Evolutionary conservation across 2,888 invertebrate genomes (phyloP).

Genomic region (Amblyjoppa fuscipennis): DNA sequence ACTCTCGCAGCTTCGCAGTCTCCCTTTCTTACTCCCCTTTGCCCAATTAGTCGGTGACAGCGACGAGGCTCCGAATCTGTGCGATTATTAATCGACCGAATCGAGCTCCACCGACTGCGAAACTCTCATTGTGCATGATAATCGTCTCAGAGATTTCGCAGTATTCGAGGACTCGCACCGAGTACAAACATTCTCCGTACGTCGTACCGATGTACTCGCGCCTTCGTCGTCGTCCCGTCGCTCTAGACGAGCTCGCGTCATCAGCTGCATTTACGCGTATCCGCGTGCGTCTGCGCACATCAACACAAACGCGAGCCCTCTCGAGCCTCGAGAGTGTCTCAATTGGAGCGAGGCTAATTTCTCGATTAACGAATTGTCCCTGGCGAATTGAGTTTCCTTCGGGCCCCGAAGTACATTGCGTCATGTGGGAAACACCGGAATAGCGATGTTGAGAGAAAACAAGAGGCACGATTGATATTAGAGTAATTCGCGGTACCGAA

Average conservation of each 20-base stretch:
- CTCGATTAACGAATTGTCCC: constrained; percentile 63
- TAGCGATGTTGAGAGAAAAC: constrained; percentile 2
- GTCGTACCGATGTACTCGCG: constrained; percentile 19
- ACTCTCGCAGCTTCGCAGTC: constrained; percentile 19
- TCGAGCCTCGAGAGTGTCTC: constrained; percentile 40
- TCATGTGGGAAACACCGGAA: constrained; percentile 45
- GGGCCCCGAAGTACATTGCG: constrained; percentile 19
- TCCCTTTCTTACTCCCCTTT: constrained; percentile 28
- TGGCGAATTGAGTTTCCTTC: constrained; percentile 42
- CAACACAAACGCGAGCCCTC: background rate
- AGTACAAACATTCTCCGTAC: background rate
- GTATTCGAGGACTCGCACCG: constrained; percentile 17
- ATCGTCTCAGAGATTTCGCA: constrained; percentile 50
- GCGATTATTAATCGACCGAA: constrained; percentile 63
- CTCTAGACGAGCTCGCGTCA: constrained; percentile 11
- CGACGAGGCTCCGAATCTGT: constrained; percentile 25
- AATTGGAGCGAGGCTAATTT: constrained; percentile 64
- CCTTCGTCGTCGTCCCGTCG: constrained; percentile 8
- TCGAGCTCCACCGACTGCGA: constrained; percentile 11
- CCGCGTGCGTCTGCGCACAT: background rate
- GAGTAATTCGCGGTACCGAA: background rate
- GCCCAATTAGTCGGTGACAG: constrained; percentile 57
- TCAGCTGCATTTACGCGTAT: constrained; percentile 1
- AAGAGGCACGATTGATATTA: background rate
- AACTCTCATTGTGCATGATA: constrained; percentile 33